These are phyloP conservation scores for Serranochromis macrocephalus DNA, from an alignment of 2,113 vertebrate genomes.

Conservation along the genomic window DNA sequence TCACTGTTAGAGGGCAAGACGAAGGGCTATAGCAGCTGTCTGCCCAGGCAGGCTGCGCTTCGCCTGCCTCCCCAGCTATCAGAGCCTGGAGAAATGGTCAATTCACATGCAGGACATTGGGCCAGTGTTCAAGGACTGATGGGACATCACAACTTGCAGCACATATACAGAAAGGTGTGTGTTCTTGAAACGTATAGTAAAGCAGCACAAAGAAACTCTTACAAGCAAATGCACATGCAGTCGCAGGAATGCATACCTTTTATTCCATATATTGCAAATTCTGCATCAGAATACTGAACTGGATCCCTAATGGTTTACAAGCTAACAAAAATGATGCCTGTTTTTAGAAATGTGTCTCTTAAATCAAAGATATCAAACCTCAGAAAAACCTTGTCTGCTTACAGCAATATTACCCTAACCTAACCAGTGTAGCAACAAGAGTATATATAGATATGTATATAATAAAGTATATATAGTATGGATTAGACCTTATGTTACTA, in stretches of 20 bases:
- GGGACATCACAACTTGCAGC: background rate
- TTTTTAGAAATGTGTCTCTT: background rate
- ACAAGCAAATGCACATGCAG: background rate
- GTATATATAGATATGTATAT: background rate
- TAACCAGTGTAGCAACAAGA: background rate
- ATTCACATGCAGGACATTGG: constrained; percentile 63
- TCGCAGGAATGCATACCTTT: background rate
- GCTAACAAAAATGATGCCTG: no score
- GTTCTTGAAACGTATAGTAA: background rate
- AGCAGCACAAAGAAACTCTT: background rate
- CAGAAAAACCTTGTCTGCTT: background rate
- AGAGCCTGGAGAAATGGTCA: constrained; percentile 43
- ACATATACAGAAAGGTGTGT: constrained; percentile 24
- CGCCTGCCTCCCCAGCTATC: constrained; percentile 43
- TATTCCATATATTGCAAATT: background rate
- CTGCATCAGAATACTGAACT: background rate
- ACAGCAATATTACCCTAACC: background rate
- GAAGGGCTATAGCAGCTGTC: constrained; percentile 54
- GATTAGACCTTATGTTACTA: background rate
- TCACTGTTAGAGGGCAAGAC: constrained; percentile 37
- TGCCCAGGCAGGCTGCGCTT: background rate
- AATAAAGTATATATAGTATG: background rate
- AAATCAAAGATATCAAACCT: background rate
- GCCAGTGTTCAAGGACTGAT: constrained; percentile 50
- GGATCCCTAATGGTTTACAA: background rate